Evolutionary conservation across 2,113 vertebrate genomes (phyloP), one percentile per base, ranked within the genome.

Genomic region (Oostethus manadensis): DNA sequence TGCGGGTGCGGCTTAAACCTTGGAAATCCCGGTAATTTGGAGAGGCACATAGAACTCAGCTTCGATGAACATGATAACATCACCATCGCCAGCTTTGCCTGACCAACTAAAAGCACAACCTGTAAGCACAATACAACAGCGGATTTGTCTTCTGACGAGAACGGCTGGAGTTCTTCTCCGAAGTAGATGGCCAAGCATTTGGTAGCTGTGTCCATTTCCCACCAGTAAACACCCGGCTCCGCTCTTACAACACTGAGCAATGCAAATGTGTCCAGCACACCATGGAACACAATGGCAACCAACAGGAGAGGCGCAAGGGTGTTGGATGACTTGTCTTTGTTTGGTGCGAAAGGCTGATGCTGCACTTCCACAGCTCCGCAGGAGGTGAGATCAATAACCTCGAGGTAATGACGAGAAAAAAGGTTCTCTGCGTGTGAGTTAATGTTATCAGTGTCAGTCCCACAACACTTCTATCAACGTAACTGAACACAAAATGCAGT

Each of bases 241-340:
- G 22, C 38, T 55, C 56, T 29, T n/a, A 61, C 69, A 71, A 43
- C 74, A 64, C 58, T 49, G 51, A 64, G 57, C 53, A 13, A 42
- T 65, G 53, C 48, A 69, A n/a, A 64, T 70, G 74, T 74, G 73
- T 73, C 60, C 58, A 58, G 51, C 62, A 46, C 58, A 83, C 81
- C 83, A 76, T 75, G 68, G 60, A 61, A 67, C 63, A 69, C 57
- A 68, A 71, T 67, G 62, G 42, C 63, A 71, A 71, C 79, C 78
- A 66, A 72, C 74, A 72, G 58, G 35, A 51, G 62, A 17, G 51
- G 59, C 56, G 70, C 60, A 64, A 64, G 22, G 74, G 84, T 84
- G 80, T 84, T 84, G 63, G 67, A 62, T 88, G 79, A 80, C 84
- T 58, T 21, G 76, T 66, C 68, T 84, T 87, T 87, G 76, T 84